Base-by-base conservation (phyloP, 2,113 vertebrate species). In the Ardeotis arabs region DNA sequence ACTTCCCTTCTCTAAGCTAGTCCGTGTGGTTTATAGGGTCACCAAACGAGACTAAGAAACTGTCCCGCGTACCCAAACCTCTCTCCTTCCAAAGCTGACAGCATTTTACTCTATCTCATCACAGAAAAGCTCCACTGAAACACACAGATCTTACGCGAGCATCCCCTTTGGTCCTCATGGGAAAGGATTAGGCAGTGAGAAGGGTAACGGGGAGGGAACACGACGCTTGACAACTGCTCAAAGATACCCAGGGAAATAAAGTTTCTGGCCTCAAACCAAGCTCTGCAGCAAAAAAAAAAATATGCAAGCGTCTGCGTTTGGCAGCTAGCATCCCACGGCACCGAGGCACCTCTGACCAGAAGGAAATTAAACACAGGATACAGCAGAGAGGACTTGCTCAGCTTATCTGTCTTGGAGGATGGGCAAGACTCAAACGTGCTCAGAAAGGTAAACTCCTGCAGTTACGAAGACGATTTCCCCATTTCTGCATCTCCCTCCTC, bases 141-240 rank as follows among this genome's bases (percentile, higher is more conserved):
- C 12, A 16, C 25, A 7, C 1, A 2, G 7, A 17, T 17, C 17
- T 29, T 5, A 27, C 3, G 9, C 0, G 2, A 53, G 33, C 60
- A 25, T 15, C 49, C n/a, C 47, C 44, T 31, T 10, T 8, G 33
- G 59, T 62, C 18, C 47, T 21, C 4, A 6, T 0, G 9, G 47
- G 41, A 35, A 27, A 41, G 68, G 44, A 79, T 7, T 3, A 59
- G 58, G 45, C 45, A 60, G 14, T 0, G 1, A 50, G 45, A 31
- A 9, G 31, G 19, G 58, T 25, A 85, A 17, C 0, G 2, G 47
- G 52, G 70, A 64, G 17, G 28, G 31, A 41, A 74, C 24, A 7
- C 0, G 2, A 33, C 3, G 0, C 28, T 1, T 64, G 76, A 86
- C 31, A 63, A 13, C 25, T 7, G 41, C 53, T 41, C 33, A 23